Base-by-base conservation (phyloP, 2,888 invertebrate genomes). In the Ophion costatus region DNA sequence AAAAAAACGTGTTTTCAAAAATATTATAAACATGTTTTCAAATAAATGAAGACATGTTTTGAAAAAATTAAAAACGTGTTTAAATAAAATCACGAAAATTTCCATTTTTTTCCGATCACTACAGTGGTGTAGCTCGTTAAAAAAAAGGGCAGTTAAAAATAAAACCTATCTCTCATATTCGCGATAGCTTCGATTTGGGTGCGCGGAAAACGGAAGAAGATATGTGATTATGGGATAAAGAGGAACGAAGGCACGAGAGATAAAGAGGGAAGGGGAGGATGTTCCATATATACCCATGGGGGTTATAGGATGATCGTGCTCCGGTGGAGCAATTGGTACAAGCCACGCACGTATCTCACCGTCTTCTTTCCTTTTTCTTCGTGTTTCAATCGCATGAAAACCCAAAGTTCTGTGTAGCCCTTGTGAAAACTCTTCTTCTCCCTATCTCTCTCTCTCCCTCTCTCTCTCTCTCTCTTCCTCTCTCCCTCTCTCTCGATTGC, bases 291-390 rank as follows among this genome's bases (percentile, higher is more conserved):
- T 45, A 33, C 42, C 66, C 42, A 42, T 5, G 57, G 67, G 74
- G 80, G 45, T 73, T 74, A 59, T n/a, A 45, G 73, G 42, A 45
- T 45, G 82, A 71, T 71, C 76, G 76, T 82, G 82, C 64, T 70
- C 59, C 7, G 51, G 80, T 14, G n/a, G 57, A 71, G 70, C 66
- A 83, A 76, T 73, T 80, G 57, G 79, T 59, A 38, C 64, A 80
- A 66, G 64, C 79, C 79, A 83, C 79, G 83, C 83, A 70, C 80
- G 73, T 71, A 73, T 67, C 74, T 51, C 17, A 20, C 7, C 45
- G 20, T 45, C 66, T 69, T 20, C 20, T 64, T 59, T 42, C 17
- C 24, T 45, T 57, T 45, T 64, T 71, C 69, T 71, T 71, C 64
- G 42, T 38, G 64, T 75, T 69, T 51, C 76, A 29, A 57, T 81